Conservation (phyloP, 2,797 vertebrate species). For the Chelmon rostratus region DNA sequence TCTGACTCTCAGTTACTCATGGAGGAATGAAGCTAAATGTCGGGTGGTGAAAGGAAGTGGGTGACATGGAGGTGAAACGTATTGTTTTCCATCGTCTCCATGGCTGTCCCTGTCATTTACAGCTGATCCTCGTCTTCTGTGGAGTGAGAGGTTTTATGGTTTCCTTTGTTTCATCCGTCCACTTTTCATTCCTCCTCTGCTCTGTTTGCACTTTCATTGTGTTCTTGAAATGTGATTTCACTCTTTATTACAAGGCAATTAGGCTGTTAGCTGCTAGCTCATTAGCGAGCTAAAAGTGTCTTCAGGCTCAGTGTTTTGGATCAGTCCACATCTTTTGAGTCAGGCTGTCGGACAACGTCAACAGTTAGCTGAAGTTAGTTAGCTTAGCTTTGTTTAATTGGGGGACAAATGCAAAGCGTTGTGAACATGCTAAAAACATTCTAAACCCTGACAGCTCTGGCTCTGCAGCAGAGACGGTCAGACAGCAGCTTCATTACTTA, state of each 20-base stretch:
- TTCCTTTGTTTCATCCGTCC: conserved; percentile 26
- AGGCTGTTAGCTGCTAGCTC: background rate
- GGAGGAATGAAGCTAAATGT: conserved; percentile 33
- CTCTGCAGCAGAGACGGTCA: too few relatives aligned
- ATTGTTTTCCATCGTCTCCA: conserved; percentile 53
- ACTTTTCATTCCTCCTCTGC: conserved; percentile 6
- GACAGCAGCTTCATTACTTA: too few relatives aligned
- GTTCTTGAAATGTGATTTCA: conserved; percentile 10
- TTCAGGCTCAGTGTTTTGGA: background rate
- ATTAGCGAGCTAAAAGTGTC: background rate
- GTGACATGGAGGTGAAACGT: conserved; percentile 15
- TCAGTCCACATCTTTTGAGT: background rate
- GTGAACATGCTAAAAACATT: too few relatives aligned
- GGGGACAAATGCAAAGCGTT: too few relatives aligned
- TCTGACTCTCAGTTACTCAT: background rate
- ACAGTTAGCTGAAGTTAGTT: too few relatives aligned
- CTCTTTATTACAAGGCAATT: background rate
- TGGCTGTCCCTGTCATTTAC: conserved; percentile 39
- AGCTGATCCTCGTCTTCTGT: conserved; percentile 34
- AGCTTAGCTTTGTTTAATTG: too few relatives aligned
- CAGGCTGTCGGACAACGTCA: too few relatives aligned
- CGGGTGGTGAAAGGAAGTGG: conserved; percentile 55
- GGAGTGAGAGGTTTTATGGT: conserved; percentile 28
- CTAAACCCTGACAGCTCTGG: too few relatives aligned
- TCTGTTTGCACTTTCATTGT: conserved; percentile 41